Evolutionary conservation across 2,888 invertebrate species (phyloP).

Genomic region (Epirrita christyi): DNA sequence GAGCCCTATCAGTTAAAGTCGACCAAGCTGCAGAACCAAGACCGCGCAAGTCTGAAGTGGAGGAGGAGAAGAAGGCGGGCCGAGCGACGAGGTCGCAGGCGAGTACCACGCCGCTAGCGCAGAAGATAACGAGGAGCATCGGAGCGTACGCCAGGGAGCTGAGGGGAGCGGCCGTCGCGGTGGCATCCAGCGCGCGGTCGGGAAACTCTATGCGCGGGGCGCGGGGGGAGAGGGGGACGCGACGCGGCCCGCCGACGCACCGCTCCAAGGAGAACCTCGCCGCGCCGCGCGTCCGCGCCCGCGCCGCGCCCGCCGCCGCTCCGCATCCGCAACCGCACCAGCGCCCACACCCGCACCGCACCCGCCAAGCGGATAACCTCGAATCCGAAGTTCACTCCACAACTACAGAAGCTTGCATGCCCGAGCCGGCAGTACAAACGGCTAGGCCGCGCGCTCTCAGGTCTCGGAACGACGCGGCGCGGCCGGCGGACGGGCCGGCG

Average conservation of each 20-base stretch:
- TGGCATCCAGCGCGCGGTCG: constrained; percentile 57
- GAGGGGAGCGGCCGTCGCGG: constrained; percentile 53
- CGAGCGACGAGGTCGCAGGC: constrained; percentile 55
- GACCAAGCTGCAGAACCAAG: constrained; percentile 7
- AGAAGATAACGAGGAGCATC: constrained; percentile 57
- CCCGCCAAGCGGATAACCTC: constrained; percentile 39
- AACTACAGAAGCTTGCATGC: constrained; percentile 47
- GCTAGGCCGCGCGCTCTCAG: constrained; percentile 52
- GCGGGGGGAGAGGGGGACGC: constrained; percentile 71
- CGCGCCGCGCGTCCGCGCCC: constrained; percentile 62
- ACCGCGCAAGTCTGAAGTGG: constrained; percentile 39
- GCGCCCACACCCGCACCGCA: constrained; percentile 43
- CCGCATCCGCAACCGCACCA: constrained; percentile 50
- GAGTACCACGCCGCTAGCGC: constrained; percentile 49
- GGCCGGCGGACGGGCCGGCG: constrained; percentile 23
- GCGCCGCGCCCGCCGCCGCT: constrained; percentile 63
- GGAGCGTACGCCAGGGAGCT: constrained; percentile 57
- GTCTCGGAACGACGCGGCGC: constrained; percentile 54
- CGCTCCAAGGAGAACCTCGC: constrained; percentile 79
- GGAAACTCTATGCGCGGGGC: constrained; percentile 76
- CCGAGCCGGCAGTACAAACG: constrained; percentile 44
- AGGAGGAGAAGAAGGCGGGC: constrained; percentile 37
- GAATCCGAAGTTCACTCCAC: constrained; percentile 64
- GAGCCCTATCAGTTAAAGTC: constrained; percentile 21
- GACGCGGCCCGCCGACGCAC: constrained; percentile 70